A percentile compares a stretch with the other conserved stretches of the same genome.
Conservation (phyloP, 2,113 vertebrate species). For the Ploceus nigricollis region DNA sequence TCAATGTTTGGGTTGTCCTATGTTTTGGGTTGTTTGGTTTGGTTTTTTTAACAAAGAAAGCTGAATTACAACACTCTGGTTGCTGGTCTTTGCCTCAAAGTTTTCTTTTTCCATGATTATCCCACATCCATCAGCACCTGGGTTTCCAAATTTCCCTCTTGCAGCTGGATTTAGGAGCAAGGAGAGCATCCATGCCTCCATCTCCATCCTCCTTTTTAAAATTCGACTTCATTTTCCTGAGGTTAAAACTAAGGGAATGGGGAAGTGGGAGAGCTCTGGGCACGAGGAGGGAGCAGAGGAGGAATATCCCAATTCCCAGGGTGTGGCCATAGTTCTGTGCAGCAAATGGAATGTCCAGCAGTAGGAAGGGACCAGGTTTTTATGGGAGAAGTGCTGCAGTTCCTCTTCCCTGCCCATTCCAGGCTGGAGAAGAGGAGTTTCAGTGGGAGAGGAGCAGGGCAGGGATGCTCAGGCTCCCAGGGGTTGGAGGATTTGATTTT, state of each 20-base stretch:
- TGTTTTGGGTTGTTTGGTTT: constrained; percentile 14
- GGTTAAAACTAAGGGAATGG: neutral
- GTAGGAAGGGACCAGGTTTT: neutral
- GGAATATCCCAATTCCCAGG: neutral
- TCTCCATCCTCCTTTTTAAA: neutral
- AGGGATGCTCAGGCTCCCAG: neutral
- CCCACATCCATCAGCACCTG: neutral
- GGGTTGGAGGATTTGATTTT: neutral
- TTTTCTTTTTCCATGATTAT: neutral
- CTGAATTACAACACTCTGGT: constrained; percentile 34
- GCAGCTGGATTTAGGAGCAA: neutral
- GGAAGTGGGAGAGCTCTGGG: neutral
- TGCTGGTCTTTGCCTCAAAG: neutral
- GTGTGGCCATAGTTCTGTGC: accelerated
- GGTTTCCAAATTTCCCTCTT: neutral
- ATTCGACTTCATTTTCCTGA: neutral
- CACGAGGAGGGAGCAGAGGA: neutral
- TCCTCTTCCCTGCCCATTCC: neutral
- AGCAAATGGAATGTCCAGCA: too few relatives aligned
- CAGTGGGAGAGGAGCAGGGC: neutral
- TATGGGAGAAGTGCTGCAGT: neutral
- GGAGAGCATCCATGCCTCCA: neutral
- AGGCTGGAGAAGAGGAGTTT: neutral
- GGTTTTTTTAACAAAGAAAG: constrained; percentile 62
- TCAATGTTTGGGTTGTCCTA: constrained; percentile 31